Base-by-base conservation (phyloP, 2,888 invertebrate species). In the Opisthograptis luteolata region DNA sequence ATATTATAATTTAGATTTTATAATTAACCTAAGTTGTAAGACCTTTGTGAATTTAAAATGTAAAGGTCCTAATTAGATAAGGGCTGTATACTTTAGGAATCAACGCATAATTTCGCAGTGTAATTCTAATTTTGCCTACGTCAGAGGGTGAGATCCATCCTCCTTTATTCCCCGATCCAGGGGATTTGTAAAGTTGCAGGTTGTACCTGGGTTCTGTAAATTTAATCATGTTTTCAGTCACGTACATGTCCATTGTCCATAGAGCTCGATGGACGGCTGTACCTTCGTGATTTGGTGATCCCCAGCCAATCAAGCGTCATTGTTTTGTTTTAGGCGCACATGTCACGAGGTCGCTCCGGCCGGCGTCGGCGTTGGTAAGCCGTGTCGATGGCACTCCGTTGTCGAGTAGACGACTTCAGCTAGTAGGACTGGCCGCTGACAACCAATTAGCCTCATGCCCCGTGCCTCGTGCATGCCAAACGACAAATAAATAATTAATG, bases 381-480 rank as follows among this genome's bases (percentile, higher is more conserved):
- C 70, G 62, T 71, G 70, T 59, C n/a, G n/a, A 64, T 68, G 66
- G 66, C 75, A 76, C 75, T 76, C 74, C 60, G 59, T 67, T 68
- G 64, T 51, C 62, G 62, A 71, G 62, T 40, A 66, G 61, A 62
- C 58, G 62, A 70, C 68, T 61, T 66, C 68, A 72, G n/a, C n/a
- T n/a, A n/a, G 75, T 79, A 78, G 83, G 77, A 73, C 83, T 83
- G 82, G 77, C 80, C 77, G 80, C 77, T 88, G 89, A 90, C 89
- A 90, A 76, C 85, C 89, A 89, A 90, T 90, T 89, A 90, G 79
- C 81, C 80, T 65, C 70, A 54, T 76, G 70, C 76, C 81, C 80
- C 70, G 10, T 8, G 9, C 7, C 25, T 25, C 25, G 17, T 5
- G 2, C 17, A 5, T 5, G n/a, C n/a, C n/a, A n/a, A n/a, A n/a